Evolutionary conservation across 2,113 vertebrate species (phyloP).

Genomic region (Pelodiscus sinensis): DNA sequence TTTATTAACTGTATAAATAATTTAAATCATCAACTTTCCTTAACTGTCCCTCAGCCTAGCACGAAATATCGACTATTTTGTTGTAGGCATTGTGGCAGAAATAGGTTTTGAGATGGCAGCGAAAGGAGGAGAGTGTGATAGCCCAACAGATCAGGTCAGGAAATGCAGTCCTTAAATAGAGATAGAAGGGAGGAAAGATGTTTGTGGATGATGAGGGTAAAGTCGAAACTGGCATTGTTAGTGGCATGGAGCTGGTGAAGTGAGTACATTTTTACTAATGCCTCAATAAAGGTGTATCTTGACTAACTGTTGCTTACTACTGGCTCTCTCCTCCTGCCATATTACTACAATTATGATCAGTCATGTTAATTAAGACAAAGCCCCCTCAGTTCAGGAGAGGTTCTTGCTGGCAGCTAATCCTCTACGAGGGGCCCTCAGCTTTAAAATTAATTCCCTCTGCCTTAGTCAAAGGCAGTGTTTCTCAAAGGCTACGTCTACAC

Average conservation of each 20-base stretch:
- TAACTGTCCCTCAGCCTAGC: not conserved
- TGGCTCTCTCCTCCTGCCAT: not conserved
- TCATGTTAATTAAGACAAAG: not conserved
- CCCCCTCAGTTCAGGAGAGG: accelerated
- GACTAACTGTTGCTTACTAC: not conserved
- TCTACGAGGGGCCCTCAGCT: not conserved
- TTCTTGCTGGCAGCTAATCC: not conserved
- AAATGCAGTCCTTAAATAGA: not conserved
- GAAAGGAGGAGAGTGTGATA: not conserved
- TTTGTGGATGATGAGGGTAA: not conserved
- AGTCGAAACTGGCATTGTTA: not conserved
- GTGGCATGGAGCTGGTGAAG: not conserved
- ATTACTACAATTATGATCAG: not conserved
- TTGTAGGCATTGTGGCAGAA: not conserved
- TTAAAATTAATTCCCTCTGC: not conserved
- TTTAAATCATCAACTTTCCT: not conserved
- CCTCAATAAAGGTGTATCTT: not conserved
- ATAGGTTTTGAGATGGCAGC: not conserved
- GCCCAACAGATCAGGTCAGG: accelerated
- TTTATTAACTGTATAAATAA: not conserved
- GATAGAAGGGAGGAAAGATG: not conserved
- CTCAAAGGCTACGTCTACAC: too few species aligned
- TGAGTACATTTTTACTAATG: not conserved
- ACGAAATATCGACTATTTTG: not conserved
- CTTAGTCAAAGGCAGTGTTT: not conserved